A percentile compares a stretch with the other conserved stretches of the same genome.
Conservation (phyloP, 1,140 invertebrate genomes). For the Danaus plexippus region DNA sequence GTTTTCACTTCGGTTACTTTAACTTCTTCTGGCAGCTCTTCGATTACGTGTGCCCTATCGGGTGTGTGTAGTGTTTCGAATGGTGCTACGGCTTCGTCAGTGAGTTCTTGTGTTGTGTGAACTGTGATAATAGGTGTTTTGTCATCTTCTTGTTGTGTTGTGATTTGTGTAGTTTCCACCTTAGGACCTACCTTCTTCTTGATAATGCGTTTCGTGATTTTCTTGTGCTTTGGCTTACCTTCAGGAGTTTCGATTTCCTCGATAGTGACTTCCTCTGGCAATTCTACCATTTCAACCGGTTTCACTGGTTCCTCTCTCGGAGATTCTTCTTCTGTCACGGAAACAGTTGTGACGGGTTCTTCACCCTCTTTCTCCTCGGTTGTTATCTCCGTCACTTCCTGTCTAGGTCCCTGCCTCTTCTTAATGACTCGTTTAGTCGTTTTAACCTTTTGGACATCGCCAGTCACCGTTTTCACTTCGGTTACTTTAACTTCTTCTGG, state of each 20-base stretch:
- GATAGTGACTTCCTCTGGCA: too few relatives aligned
- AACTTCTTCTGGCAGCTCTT: neutral
- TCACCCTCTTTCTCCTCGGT: neutral
- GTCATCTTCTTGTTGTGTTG: conserved; percentile 21
- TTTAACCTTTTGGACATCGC: conserved; percentile 43
- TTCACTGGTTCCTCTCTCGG: too few relatives aligned
- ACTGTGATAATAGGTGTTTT: conserved; percentile 3
- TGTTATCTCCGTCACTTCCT: conserved; percentile 2
- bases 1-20: neutral
- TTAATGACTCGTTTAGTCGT: conserved; percentile 42
- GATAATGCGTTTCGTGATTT: conserved; percentile 21
- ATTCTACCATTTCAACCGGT: too few relatives aligned
- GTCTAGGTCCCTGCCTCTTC: conserved; percentile 8
- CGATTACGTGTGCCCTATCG: neutral
- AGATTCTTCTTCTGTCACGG: neutral
- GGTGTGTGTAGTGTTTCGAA: neutral
- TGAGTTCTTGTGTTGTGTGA: neutral
- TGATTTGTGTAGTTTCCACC: conserved; percentile 17
- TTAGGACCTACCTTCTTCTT: conserved; percentile 30
- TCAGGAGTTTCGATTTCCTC: too few relatives aligned
- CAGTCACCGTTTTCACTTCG: conserved; percentile 29
- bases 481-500: conserved; percentile 40
- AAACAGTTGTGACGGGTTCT: neutral
- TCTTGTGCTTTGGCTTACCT: too few relatives aligned
- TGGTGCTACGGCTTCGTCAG: too few relatives aligned